Conservation (phyloP, 2,888 invertebrate genomes). For the Limenitis camilla region DNA sequence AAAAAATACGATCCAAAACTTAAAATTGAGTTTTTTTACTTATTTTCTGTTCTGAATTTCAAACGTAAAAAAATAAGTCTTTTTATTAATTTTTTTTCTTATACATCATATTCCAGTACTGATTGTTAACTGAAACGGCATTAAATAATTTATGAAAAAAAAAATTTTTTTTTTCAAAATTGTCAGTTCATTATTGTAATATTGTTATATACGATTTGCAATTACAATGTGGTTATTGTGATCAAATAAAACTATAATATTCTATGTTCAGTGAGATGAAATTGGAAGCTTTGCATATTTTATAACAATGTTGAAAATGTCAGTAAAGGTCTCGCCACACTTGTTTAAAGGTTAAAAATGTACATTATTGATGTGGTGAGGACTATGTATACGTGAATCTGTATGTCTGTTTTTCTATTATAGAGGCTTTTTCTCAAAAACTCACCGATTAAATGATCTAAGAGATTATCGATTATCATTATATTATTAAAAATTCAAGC, state of each 20-base stretch:
- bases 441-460: constrained; percentile 42
- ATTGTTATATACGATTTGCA: no score
- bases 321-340: background rate
- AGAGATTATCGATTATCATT: constrained; percentile 30
- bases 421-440: constrained; percentile 41
- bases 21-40: no score
- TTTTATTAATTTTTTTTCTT: no score
- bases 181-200: no score
- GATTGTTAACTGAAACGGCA: no score
- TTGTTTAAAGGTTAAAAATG: background rate
- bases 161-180: no score
- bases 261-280: background rate
- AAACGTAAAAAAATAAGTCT: no score
- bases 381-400: background rate
- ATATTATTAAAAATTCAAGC: constrained; percentile 29
- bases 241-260: background rate
- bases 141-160: no score
- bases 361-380: background rate
- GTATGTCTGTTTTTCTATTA: constrained; percentile 7
- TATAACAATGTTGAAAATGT: constrained; percentile 1
- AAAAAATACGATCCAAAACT: no score
- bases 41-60: no score
- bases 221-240: no score
- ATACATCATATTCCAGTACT: no score
- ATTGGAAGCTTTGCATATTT: background rate